A percentile compares a stretch with the other conserved stretches of the same genome.
phyloP scores from a whole-genome alignment of 1,140 invertebrate genomes.

The Rhopalosiphum padi region DNA sequence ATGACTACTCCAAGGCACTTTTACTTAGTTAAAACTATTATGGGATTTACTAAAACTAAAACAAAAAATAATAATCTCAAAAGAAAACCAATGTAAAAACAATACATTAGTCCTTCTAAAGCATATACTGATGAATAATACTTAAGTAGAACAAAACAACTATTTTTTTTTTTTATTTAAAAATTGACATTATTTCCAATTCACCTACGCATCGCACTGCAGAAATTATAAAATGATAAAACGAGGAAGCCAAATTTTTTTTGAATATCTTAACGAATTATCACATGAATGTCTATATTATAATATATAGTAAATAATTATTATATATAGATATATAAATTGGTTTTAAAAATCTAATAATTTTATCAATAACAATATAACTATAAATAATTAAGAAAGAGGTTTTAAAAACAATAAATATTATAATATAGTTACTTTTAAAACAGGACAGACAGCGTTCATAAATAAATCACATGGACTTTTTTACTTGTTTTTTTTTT shows the following conservation, averaged over 20 bases:
- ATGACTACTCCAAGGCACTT: constrained; percentile 54
- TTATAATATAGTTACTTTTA: constrained; percentile 52
- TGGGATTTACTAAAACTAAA: constrained; percentile 48
- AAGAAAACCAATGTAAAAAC: constrained; percentile 37
- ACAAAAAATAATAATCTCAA: constrained; percentile 54
- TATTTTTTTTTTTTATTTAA: constrained; percentile 55
- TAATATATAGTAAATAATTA: constrained; percentile 53
- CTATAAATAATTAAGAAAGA: constrained; percentile 57
- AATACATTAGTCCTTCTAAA: constrained; percentile 53
- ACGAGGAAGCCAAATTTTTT: constrained; percentile 49
- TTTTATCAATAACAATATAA: constrained; percentile 57
- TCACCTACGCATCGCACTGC: constrained; percentile 53
- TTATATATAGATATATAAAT: constrained; percentile 53
- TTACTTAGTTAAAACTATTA: constrained; percentile 55
- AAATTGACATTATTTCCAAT: constrained; percentile 58
- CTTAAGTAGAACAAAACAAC: constrained; percentile 57
- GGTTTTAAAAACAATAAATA: constrained; percentile 55
- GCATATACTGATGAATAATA: constrained; percentile 57
- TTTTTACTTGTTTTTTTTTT: constrained; percentile 21
- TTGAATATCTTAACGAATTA: constrained; percentile 57
- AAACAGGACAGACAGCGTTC: constrained; percentile 43
- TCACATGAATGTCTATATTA: constrained; percentile 58
- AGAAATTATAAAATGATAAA: constrained; percentile 53
- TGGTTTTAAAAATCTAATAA: constrained; percentile 57
- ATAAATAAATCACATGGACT: constrained; percentile 44